Conservation (phyloP, 2,888 invertebrate species). For the Parascotia fuliginaria region DNA sequence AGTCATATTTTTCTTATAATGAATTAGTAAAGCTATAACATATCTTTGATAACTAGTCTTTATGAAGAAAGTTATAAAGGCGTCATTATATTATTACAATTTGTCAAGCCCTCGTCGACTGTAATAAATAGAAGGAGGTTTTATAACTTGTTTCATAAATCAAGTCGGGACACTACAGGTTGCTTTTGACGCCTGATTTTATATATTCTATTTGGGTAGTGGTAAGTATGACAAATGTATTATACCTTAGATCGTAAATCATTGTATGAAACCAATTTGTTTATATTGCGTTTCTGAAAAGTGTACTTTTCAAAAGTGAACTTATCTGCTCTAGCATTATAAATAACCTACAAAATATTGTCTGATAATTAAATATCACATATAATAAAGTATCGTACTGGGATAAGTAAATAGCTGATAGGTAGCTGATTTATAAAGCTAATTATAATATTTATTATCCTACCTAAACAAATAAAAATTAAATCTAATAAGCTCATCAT, state of each 20-base stretch:
- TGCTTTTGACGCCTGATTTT: slow-evolving; percentile 42
- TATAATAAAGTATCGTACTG: too few relatives aligned
- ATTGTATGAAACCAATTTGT: slow-evolving; percentile 33
- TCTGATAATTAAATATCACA: neutral
- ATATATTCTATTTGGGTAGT: slow-evolving; percentile 40
- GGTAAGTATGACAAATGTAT: slow-evolving; percentile 42
- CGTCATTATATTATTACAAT: slow-evolving; percentile 29
- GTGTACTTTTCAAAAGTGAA: slow-evolving; percentile 16
- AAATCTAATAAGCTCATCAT: too few relatives aligned
- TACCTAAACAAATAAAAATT: too few relatives aligned
- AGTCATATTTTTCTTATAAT: too few relatives aligned
- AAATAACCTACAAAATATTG: neutral
- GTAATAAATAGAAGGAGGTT: slow-evolving; percentile 39
- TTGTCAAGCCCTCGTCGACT: slow-evolving; percentile 39
- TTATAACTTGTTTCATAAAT: slow-evolving; percentile 43
- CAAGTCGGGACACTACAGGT: slow-evolving; percentile 23
- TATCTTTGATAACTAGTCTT: neutral
- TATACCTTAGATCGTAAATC: slow-evolving; percentile 36
- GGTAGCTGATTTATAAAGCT: too few relatives aligned
- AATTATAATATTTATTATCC: too few relatives aligned
- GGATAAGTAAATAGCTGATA: too few relatives aligned
- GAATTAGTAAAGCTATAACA: too few relatives aligned
- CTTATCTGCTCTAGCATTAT: slow-evolving; percentile 39
- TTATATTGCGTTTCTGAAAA: slow-evolving; percentile 25
- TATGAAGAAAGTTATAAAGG: slow-evolving; percentile 1